A percentile compares a stretch with the other conserved stretches of the same genome.
Conservation (phyloP, 2,888 invertebrate genomes). For the Drymonia ruficornis region DNA sequence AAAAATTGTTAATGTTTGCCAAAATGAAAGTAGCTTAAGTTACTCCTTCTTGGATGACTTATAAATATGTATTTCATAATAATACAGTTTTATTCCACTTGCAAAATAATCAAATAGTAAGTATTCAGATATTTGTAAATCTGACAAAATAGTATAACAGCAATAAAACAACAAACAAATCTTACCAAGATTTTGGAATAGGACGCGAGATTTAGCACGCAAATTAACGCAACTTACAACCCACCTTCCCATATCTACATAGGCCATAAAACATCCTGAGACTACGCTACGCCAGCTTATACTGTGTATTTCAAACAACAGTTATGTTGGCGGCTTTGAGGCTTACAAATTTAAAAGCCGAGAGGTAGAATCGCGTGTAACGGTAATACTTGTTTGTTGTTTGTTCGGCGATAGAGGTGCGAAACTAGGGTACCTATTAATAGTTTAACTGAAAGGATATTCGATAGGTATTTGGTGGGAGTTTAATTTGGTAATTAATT, state of each 20-base stretch:
- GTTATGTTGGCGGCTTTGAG: slow-evolving; percentile 6
- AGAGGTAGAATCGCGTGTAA: neutral
- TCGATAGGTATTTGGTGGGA: neutral
- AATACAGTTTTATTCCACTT: too few species aligned
- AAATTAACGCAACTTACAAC: neutral
- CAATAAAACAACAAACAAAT: neutral
- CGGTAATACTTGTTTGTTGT: slow-evolving; percentile 11
- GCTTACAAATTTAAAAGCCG: slow-evolving; percentile 24
- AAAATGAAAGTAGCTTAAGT: too few species aligned
- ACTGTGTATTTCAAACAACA: slow-evolving; percentile 2
- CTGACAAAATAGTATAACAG: too few species aligned
- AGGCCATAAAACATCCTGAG: neutral
- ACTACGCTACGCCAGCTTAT: neutral
- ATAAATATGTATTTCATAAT: too few species aligned
- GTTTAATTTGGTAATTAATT: too few species aligned
- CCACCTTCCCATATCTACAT: neutral
- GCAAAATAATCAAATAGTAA: too few species aligned
- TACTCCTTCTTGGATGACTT: too few species aligned
- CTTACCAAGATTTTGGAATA: neutral
- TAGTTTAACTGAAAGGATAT: neutral
- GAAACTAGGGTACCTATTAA: neutral
- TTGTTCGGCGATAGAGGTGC: neutral
- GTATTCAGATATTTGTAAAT: slow-evolving; percentile 13
- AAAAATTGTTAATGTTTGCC: too few species aligned
- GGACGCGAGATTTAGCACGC: neutral